A percentile compares a stretch with the other conserved stretches of the same genome.
These are phyloP conservation scores for Blastomussa wellsi DNA, from an alignment of 92 coral and sea anemone species.

Conservation along the genomic window DNA sequence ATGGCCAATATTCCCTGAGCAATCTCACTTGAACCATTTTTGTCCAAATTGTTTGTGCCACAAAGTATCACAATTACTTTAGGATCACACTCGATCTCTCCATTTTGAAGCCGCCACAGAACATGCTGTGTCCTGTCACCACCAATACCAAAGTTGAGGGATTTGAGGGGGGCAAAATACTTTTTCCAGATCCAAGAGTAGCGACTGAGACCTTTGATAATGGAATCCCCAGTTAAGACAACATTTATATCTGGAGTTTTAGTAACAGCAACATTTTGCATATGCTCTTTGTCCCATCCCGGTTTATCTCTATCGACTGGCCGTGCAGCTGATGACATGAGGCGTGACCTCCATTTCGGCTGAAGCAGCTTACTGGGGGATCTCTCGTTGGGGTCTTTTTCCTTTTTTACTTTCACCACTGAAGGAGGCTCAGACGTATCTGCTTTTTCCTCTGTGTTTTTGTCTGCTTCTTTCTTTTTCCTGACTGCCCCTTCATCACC, in stretches of 20 bases:
- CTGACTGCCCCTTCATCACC: conserved; percentile 27
- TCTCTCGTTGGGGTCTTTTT: conserved; percentile 17
- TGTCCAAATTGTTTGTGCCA: conserved; percentile 96
- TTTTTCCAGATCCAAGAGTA: conserved; percentile 87
- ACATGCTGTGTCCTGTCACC: conserved; percentile 98
- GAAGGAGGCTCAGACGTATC: conserved; percentile 28
- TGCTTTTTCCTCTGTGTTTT: conserved; percentile 16
- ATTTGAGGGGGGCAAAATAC: conserved; percentile 72
- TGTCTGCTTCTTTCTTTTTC: conserved; percentile 7
- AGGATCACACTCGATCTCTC: conserved; percentile 82
- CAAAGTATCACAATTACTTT: conserved; percentile 86
- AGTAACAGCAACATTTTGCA: conserved; percentile 57
- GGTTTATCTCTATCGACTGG: conserved; percentile 83
- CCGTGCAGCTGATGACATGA: conserved; percentile 47
- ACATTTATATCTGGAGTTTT: conserved; percentile 50
- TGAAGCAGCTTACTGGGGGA: conserved; percentile 32
- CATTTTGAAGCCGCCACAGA: conserved; percentile 91
- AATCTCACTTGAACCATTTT: conserved; percentile 78
- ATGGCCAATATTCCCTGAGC: conserved; percentile 86
- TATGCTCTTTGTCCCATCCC: conserved; percentile 81
- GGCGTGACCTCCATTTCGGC: conserved; percentile 38
- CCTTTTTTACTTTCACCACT: conserved; percentile 34
- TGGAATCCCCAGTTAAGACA: conserved; percentile 88
- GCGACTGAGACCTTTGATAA: conserved; percentile 88
- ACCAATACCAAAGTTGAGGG: conserved; percentile 90